Base-by-base conservation (phyloP, 2,888 invertebrate species). In the Himalopsyche japonica region DNA sequence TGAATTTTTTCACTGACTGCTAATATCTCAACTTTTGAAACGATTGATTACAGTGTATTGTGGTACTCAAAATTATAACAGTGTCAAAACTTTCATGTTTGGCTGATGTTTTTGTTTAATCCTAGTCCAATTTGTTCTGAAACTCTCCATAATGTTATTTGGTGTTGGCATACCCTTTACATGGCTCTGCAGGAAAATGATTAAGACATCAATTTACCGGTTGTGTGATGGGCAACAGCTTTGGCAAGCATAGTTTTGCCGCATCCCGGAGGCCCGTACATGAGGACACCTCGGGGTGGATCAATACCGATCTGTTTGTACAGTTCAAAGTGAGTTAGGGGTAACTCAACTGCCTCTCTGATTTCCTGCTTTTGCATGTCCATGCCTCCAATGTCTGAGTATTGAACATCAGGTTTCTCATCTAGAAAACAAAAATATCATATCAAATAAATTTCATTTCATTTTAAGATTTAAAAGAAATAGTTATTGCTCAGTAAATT, bases 291-390 rank as follows among this genome's bases (percentile, higher is more conserved):
- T 27, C 98, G 93, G 0, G 99, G 99, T 0, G 99, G 99, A 90
- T 99, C 99, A 89, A 99, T 99, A 91, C 99, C 99, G 89, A 97
- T 97, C 93, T 99, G 99, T 90, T 99, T 96, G 91, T 99, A 99
- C 70, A 99, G 92, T 90, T 99, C 99, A 89, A 99, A 99, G 90
- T 99, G 99, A 24, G 99, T 99, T 24, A 99, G 92, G 0, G 99
- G 99, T 86, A 99, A 91, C 90, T 99, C 99, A 0, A 99, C 99
- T 6, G 99, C 99, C 91, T 99, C 99, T 82, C 98, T 93, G 88
- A 99, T 99, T 91, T 99, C 99, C 86, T 99, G 99, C 89, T 99
- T 99, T 91, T 99, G 99, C 93, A 99, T 98, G 90, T 99, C 99
- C 97, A 99, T 97, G 48, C 99, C 99, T 90, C 99, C 99, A 89